Percentiles rank a stretch among this genome's conserved stretches.
Evolutionary conservation across 37 sponge, comb jelly and placozoan species (phyloP).

Genomic region (Cladorhizidae sp.): DNA sequence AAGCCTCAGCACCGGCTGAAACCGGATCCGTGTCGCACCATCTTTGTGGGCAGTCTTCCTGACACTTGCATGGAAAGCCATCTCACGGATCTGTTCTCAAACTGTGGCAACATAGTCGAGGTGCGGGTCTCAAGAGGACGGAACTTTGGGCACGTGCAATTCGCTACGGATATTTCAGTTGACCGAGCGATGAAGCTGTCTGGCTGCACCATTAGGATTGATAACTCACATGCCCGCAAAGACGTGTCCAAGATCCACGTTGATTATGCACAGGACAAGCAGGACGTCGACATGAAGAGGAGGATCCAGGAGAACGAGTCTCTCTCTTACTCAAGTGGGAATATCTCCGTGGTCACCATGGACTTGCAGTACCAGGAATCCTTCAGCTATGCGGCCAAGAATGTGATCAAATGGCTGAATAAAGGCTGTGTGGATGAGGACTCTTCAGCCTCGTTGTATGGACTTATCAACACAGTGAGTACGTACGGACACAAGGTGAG

Average conservation of each 20-base stretch:
- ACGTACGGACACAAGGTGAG: slow-evolving; percentile 27
- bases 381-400: slow-evolving; percentile 51
- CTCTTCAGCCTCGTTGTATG: slow-evolving; percentile 59
- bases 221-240: slow-evolving; percentile 12
- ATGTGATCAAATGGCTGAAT: slow-evolving; percentile 66
- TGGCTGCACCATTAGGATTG: slow-evolving; percentile 44
- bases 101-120: slow-evolving; percentile 59
- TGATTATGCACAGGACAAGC: slow-evolving; percentile 66
- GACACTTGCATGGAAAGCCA: slow-evolving; percentile 53
- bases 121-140: slow-evolving; percentile 48
- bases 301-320: slow-evolving; percentile 29
- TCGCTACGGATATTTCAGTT: slow-evolving; percentile 23
- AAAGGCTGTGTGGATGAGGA: slow-evolving; percentile 35
- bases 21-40: slow-evolving; percentile 53
- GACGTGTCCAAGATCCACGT: slow-evolving; percentile 53
- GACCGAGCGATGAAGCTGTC: slow-evolving; percentile 55
- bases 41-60: slow-evolving; percentile 76
- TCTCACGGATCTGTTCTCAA: slow-evolving; percentile 59
- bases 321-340: slow-evolving; percentile 25
- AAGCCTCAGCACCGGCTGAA: slow-evolving; percentile 37
- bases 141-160: slow-evolving; percentile 72
- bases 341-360: slow-evolving; percentile 21
- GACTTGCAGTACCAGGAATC: slow-evolving; percentile 51
- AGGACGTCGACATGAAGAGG: not conserved
- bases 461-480: slow-evolving; percentile 54